Conservation (phyloP, 2,797 vertebrate species). For the Cirrhinus molitorella region DNA sequence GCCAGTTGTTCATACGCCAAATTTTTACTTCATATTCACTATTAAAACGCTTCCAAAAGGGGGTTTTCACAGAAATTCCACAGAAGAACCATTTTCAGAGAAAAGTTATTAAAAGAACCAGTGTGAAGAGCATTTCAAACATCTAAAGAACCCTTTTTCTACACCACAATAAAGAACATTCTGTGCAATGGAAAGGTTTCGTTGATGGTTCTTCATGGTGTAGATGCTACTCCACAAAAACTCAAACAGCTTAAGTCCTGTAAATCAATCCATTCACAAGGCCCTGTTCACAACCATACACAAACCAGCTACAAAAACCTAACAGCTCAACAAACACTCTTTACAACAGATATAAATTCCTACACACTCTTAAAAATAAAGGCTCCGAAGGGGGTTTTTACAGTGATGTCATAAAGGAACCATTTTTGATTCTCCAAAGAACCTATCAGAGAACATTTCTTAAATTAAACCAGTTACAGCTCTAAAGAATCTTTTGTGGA, state of each 20-base stretch:
- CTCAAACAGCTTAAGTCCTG: background rate
- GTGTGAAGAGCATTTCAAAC: background rate
- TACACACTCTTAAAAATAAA: background rate
- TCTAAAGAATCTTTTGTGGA: background rate
- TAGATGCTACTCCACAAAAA: slow-evolving; percentile 6
- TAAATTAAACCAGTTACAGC: background rate
- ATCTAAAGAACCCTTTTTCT: background rate
- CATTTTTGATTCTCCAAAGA: background rate
- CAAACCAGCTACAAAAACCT: background rate
- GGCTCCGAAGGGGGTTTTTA: background rate
- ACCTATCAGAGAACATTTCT: background rate
- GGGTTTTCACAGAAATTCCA: background rate
- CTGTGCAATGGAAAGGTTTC: background rate
- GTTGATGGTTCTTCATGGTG: background rate
- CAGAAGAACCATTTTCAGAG: background rate
- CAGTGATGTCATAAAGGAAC: background rate
- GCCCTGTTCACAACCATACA: background rate
- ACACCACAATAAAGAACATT: background rate
- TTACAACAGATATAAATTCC: slow-evolving; percentile 12
- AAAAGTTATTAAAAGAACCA: background rate
- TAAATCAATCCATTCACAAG: slow-evolving; percentile 10
- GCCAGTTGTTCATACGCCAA: slow-evolving; percentile 33
- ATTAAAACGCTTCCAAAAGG: slow-evolving; percentile 1
- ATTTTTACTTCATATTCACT: background rate
- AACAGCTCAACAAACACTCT: slow-evolving; percentile 15